Conservation (phyloP, 2,797 vertebrate genomes). For the Phalanger gymnotis region DNA sequence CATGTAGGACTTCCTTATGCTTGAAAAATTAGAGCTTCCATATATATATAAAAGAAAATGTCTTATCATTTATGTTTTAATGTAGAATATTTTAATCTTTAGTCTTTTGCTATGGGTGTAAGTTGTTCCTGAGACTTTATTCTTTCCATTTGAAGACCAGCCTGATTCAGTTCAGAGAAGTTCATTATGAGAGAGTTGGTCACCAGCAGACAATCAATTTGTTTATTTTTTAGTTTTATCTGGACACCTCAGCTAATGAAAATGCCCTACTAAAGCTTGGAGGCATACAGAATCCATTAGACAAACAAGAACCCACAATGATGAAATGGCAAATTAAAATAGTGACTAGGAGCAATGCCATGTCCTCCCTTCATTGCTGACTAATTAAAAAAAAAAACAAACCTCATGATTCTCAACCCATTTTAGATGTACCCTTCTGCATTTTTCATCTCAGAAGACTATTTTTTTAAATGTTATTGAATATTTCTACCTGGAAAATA, state of each 20-base stretch:
- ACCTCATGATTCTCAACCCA: background rate
- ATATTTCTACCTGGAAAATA: background rate
- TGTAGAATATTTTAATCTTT: background rate
- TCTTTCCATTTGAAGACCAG: background rate
- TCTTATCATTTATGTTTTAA: background rate
- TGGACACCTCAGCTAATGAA: background rate
- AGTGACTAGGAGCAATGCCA: background rate
- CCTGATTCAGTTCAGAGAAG: background rate
- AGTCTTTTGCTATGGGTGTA: background rate
- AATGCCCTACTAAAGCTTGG: background rate
- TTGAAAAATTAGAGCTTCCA: background rate
- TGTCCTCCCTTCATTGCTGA: background rate
- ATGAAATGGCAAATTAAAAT: background rate
- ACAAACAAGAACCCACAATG: background rate
- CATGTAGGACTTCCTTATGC: background rate
- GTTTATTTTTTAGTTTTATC: background rate
- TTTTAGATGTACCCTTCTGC: background rate
- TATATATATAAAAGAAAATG: background rate
- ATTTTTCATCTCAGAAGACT: background rate
- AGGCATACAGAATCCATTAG: background rate
- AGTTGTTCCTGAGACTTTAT: background rate
- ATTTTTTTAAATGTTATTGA: background rate
- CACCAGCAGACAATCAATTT: background rate
- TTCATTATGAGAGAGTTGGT: background rate
- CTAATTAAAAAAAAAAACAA: background rate